These are phyloP conservation scores for Chrysemys picta DNA, from an alignment of 2,113 vertebrate species.

Conservation along the genomic window DNA sequence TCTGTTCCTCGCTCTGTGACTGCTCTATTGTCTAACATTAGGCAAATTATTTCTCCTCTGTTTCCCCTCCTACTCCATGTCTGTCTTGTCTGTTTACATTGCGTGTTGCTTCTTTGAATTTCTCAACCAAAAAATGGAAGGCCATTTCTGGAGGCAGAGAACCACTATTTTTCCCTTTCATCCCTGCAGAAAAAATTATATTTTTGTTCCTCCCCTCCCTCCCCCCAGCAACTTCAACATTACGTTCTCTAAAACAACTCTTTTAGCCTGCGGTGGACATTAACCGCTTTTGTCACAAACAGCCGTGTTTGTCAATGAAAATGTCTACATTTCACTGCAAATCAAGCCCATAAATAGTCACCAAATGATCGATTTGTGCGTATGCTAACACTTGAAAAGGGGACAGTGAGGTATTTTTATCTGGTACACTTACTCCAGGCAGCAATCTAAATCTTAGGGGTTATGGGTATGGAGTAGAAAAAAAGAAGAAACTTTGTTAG, in stretches of 20 bases:
- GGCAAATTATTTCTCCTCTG: not conserved
- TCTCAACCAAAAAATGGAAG: not conserved
- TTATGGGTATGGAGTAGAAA: not conserved
- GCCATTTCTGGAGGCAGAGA: not conserved
- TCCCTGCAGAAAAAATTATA: not conserved
- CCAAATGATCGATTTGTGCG: not conserved
- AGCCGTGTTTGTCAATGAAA: not conserved
- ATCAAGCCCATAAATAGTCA: accelerated
- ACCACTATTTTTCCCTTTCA: not conserved
- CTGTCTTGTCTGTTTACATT: not conserved
- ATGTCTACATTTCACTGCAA: accelerated
- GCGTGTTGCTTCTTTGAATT: not conserved
- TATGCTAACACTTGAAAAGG: not conserved
- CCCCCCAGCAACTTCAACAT: not conserved
- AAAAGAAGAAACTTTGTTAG: not conserved
- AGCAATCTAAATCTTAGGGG: not conserved
- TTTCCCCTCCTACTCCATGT: not conserved
- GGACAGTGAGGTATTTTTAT: not conserved
- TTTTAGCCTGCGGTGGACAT: not conserved
- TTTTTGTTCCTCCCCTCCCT: not conserved
- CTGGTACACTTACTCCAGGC: not conserved
- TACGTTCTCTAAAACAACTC: not conserved
- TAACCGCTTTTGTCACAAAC: not conserved
- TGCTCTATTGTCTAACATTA: not conserved
- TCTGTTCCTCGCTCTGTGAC: not conserved